Conservation (phyloP, 2,113 vertebrate species). For the Petrocephalus microphthalmus region DNA sequence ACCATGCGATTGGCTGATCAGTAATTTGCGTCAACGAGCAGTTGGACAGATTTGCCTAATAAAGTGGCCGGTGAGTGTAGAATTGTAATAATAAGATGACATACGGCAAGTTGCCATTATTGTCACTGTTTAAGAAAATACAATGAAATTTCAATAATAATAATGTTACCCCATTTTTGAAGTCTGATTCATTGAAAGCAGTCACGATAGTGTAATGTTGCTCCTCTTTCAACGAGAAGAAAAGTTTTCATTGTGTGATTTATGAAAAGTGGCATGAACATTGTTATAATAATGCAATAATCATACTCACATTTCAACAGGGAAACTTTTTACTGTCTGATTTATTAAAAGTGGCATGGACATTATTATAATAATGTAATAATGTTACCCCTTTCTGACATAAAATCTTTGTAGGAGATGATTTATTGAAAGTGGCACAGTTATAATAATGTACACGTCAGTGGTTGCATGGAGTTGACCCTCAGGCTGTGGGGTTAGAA, state of each 20-base stretch:
- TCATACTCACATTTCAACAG: background rate
- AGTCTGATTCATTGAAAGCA: constrained; percentile 7
- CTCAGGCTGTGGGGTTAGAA: background rate
- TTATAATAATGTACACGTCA: background rate
- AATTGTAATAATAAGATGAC: too few species aligned
- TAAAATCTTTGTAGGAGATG: background rate
- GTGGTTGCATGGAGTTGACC: background rate
- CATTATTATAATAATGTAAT: constrained; percentile 8
- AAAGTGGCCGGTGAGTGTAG: too few species aligned
- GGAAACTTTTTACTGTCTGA: background rate
- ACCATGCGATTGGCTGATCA: too few species aligned
- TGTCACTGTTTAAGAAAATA: too few species aligned
- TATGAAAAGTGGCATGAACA: constrained; percentile 6
- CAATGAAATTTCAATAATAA: background rate
- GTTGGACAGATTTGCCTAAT: too few species aligned
- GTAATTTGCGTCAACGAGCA: too few species aligned
- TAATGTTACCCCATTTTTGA: background rate
- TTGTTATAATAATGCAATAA: constrained; percentile 14
- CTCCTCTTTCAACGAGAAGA: background rate
- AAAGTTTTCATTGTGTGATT: background rate
- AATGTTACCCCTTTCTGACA: constrained; percentile 7
- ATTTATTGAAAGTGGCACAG: constrained; percentile 10
- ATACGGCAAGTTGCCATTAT: too few species aligned
- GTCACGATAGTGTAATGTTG: background rate
- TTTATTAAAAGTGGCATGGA: constrained; percentile 10